Percentiles rank a stretch among this genome's conserved stretches.
Evolutionary conservation across 2,113 vertebrate genomes (phyloP).

Genomic region (Spheniscus mendiculus): DNA sequence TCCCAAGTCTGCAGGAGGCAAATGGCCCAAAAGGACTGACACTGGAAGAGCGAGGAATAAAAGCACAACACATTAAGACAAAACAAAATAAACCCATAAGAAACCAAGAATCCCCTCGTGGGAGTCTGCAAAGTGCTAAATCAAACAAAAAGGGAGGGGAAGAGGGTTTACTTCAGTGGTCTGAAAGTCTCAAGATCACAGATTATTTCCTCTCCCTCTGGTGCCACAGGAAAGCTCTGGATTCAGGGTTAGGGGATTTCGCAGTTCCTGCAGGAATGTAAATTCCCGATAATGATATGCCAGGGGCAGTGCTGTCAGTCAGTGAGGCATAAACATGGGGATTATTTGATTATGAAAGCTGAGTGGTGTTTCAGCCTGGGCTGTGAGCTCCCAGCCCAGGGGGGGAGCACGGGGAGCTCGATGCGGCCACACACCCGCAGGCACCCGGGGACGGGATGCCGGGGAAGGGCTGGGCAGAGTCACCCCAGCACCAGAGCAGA

Average conservation of each 20-base stretch:
- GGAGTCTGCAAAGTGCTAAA: conserved; percentile 55
- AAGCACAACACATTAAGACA: conserved; percentile 31
- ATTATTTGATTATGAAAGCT: conserved; percentile 56
- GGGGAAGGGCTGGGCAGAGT: background rate
- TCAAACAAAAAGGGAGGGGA: conserved; percentile 50
- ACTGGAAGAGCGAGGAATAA: background rate
- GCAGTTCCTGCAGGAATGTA: conserved; percentile 50
- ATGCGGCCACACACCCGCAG: background rate
- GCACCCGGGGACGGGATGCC: rapidly evolving
- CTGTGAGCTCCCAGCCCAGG: background rate
- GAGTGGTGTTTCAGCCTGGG: background rate
- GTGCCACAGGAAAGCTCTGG: conserved; percentile 59
- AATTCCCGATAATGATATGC: conserved; percentile 54
- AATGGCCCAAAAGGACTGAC: background rate
- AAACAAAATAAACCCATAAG: conserved; percentile 46
- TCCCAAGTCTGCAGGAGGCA: background rate
- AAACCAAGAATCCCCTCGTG: conserved; percentile 40
- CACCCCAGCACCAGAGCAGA: background rate
- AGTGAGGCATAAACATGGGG: conserved; percentile 33
- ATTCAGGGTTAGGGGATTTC: background rate
- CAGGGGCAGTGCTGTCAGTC: conserved; percentile 35
- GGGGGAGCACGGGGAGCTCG: rapidly evolving
- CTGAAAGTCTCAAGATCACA: conserved; percentile 60
- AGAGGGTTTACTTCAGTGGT: conserved; percentile 51
- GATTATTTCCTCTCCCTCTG: conserved; percentile 60